phyloP scores from a whole-genome alignment of 2,888 invertebrate genomes.

The Philhelius pedissequus region DNA sequence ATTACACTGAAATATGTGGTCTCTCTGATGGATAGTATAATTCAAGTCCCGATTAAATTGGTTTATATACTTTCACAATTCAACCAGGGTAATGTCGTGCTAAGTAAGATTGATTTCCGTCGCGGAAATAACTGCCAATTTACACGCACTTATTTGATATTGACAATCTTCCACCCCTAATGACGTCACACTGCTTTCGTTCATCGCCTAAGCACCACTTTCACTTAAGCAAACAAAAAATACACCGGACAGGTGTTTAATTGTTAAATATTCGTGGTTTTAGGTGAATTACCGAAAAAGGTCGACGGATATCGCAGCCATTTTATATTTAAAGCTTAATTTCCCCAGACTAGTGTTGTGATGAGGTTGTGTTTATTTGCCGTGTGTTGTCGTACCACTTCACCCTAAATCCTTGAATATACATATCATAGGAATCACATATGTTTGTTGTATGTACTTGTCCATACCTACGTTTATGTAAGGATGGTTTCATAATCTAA shows the following conservation, averaged over 20 bases:
- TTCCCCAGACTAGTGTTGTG: background rate
- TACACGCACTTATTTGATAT: conserved; percentile 28
- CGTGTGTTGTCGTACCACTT: background rate
- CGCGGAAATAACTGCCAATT: conserved; percentile 21
- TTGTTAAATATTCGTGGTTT: conserved; percentile 41
- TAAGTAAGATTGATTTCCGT: conserved; percentile 27
- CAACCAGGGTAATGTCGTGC: background rate
- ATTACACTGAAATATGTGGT: no score
- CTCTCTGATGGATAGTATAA: background rate
- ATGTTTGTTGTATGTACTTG: no score
- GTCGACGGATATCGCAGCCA: conserved; percentile 2
- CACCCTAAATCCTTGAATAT: background rate
- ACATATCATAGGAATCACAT: no score
- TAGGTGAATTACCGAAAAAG: conserved; percentile 10
- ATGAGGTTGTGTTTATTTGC: background rate
- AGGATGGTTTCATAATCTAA: conserved; percentile 12
- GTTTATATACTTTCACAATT: background rate
- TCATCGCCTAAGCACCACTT: background rate
- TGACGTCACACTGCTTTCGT: background rate
- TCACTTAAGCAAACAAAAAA: background rate
- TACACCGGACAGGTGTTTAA: conserved; percentile 53
- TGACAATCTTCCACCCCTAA: background rate
- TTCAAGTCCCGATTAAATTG: background rate
- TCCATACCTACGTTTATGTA: background rate
- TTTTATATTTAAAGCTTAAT: conserved; percentile 17